These are phyloP conservation scores for Physella acuta DNA, from an alignment of 1,140 invertebrate genomes.

Conservation along the genomic window DNA sequence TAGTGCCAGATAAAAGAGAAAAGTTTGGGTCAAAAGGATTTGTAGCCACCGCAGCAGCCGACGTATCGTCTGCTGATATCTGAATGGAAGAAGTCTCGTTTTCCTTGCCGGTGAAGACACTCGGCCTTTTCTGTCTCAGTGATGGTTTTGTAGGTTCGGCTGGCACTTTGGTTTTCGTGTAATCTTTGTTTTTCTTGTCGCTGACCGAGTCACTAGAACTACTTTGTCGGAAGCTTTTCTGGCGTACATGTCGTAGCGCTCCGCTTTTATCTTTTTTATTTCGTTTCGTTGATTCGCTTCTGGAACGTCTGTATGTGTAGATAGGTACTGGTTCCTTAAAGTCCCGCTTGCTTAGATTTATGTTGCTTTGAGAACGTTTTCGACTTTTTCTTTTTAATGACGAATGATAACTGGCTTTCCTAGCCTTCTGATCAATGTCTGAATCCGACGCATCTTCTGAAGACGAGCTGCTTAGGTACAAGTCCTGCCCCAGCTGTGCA, in stretches of 20 bases:
- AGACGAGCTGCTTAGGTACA: not conserved
- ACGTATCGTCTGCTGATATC: no score
- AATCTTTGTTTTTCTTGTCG: no score
- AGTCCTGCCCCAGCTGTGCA: not conserved
- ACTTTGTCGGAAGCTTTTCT: no score
- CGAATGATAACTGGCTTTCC: no score
- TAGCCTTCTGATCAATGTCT: no score
- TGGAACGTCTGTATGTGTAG: not conserved
- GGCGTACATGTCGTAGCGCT: no score
- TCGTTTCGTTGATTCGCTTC: not conserved
- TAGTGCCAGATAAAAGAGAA: not conserved
- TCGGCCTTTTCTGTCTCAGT: not conserved
- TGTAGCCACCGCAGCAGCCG: no score
- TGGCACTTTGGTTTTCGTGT: no score
- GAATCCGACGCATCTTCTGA: not conserved
- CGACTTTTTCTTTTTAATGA: not conserved
- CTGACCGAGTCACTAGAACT: no score
- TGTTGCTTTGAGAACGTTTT: not conserved
- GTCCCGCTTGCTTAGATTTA: slow-evolving; percentile 6
- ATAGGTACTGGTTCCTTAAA: slow-evolving; percentile 4
- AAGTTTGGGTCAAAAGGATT: not conserved
- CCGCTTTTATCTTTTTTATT: no score
- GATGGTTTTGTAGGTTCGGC: no score
- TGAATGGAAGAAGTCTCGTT: not conserved
- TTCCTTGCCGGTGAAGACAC: not conserved